Evolutionary conservation across 2,113 vertebrate species (phyloP).

Genomic region (Rhea americana): DNA sequence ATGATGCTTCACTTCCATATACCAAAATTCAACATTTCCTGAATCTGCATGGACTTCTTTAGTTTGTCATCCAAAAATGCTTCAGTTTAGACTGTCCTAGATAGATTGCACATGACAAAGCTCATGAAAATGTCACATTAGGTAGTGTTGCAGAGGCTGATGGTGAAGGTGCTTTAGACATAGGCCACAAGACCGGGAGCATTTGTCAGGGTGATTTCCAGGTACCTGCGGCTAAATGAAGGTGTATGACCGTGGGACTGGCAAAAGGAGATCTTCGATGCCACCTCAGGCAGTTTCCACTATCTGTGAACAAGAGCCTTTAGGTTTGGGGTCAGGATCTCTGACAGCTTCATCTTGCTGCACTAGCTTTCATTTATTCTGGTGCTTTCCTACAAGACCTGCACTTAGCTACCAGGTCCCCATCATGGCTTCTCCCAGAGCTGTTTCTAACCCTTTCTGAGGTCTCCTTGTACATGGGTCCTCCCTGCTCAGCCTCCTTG

Average conservation of each 20-base stretch:
- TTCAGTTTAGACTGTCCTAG: background rate
- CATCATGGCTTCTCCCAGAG: background rate
- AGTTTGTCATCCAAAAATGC: background rate
- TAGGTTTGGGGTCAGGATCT: background rate
- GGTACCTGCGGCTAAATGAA: background rate
- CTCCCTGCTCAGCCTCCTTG: background rate
- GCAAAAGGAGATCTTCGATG: background rate
- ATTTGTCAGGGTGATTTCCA: background rate
- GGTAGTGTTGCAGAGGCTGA: background rate
- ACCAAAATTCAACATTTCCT: background rate
- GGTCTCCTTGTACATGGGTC: background rate
- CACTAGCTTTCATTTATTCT: background rate
- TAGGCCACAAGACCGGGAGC: background rate
- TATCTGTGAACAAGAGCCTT: background rate
- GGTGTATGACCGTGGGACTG: fast-evolving
- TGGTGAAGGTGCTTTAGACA: background rate
- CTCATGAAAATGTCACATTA: background rate
- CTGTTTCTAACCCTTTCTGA: background rate
- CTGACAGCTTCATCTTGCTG: fast-evolving
- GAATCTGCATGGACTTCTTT: fast-evolving
- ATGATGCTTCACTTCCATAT: background rate
- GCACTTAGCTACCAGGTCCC: background rate
- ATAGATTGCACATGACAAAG: background rate
- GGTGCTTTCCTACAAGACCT: background rate
- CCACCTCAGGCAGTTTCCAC: background rate